Conservation (phyloP, 1,140 invertebrate genomes). For the Monochamus saltuarius region DNA sequence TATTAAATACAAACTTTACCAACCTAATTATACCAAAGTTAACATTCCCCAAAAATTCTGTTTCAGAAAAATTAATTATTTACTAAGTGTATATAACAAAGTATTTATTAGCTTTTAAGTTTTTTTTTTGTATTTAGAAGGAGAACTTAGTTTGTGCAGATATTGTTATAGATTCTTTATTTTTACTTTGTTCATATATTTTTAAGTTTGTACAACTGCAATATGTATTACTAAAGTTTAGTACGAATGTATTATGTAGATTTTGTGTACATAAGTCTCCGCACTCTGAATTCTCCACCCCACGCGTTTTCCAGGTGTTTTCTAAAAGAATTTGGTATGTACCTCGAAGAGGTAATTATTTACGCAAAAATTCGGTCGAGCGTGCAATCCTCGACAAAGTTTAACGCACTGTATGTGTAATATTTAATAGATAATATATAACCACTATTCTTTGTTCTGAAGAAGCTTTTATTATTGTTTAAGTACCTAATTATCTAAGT, state of each 20-base stretch:
- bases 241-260: slow-evolving; percentile 21
- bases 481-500: slow-evolving; percentile 30
- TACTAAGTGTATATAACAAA: slow-evolving; percentile 49
- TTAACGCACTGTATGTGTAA: slow-evolving; percentile 10
- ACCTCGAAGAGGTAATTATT: no score
- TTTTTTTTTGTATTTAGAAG: slow-evolving; percentile 25
- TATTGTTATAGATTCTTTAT: slow-evolving; percentile 40
- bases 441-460: slow-evolving; percentile 21
- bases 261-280: slow-evolving; percentile 18
- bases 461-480: slow-evolving; percentile 26
- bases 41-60: slow-evolving; percentile 54
- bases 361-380: background rate
- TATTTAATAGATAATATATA: slow-evolving; percentile 19
- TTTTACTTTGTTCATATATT: slow-evolving; percentile 34
- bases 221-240: slow-evolving; percentile 39
- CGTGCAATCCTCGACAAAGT: background rate
- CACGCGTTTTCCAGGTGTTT: slow-evolving; percentile 9
- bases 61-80: slow-evolving; percentile 47
- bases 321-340: background rate
- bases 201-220: slow-evolving; percentile 38
- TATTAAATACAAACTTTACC: slow-evolving; percentile 46
- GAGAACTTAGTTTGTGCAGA: slow-evolving; percentile 23
- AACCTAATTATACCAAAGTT: slow-evolving; percentile 56
- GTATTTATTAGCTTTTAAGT: slow-evolving; percentile 45
- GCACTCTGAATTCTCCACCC: background rate